Percentiles rank a stretch among this genome's conserved stretches.
phyloP scores from a whole-genome alignment of 2,888 invertebrate species.

The Acronicta psi region DNA sequence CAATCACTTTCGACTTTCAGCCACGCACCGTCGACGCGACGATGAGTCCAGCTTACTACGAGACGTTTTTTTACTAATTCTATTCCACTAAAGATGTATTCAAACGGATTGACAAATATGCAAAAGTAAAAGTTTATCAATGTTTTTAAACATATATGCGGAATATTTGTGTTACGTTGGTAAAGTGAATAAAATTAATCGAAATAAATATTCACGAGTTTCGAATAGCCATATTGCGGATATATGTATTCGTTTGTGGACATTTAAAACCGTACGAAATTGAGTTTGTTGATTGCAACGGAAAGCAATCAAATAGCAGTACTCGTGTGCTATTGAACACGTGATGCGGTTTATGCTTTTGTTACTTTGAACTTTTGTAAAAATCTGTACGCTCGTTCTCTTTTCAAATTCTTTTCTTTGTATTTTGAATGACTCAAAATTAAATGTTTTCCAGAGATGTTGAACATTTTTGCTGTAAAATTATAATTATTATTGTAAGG shows the following conservation, averaged over 20 bases:
- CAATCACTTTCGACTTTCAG: slow-evolving; percentile 86
- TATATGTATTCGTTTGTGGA: slow-evolving; percentile 41
- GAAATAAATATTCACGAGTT: slow-evolving; percentile 25
- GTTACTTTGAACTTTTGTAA: slow-evolving; percentile 9
- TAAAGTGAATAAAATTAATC: slow-evolving; percentile 7
- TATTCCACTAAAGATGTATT: slow-evolving; percentile 53
- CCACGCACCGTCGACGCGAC: slow-evolving; percentile 50
- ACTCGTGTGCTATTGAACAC: slow-evolving; percentile 16
- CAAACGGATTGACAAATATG: slow-evolving; percentile 54
- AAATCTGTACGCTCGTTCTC: neutral
- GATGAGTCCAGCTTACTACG: slow-evolving; percentile 44
- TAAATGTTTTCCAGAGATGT: neutral
- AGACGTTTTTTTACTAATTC: slow-evolving; percentile 55
- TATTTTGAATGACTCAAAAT: neutral
- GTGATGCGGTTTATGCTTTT: slow-evolving; percentile 21
- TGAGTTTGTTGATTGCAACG: slow-evolving; percentile 69
- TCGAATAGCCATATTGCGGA: slow-evolving; percentile 17
- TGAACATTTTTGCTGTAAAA: slow-evolving; percentile 1
- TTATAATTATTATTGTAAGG: too few relatives aligned
- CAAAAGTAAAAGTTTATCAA: slow-evolving; percentile 59
- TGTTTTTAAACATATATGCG: slow-evolving; percentile 12
- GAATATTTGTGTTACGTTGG: slow-evolving; percentile 34
- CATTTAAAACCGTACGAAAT: slow-evolving; percentile 56
- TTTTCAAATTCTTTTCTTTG: slow-evolving; percentile 3
- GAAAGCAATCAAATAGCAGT: slow-evolving; percentile 52